Percentiles rank a stretch among this genome's conserved stretches.
These are phyloP conservation scores for Petrolisthes cinctipes DNA, from an alignment of 2,888 invertebrate species.

Conservation along the genomic window DNA sequence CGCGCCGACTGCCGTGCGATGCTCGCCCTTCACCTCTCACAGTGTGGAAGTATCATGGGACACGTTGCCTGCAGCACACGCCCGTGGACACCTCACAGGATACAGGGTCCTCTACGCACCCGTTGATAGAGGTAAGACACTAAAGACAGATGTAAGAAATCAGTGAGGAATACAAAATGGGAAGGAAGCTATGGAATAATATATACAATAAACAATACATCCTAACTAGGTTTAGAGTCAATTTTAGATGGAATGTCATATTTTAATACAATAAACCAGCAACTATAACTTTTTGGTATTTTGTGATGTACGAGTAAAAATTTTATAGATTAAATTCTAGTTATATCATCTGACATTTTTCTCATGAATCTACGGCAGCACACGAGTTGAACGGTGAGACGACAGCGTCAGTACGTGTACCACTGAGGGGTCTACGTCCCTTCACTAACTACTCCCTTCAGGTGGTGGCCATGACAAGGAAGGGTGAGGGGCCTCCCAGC, in stretches of 20 bases:
- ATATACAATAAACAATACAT: no score
- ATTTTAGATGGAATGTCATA: no score
- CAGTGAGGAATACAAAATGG: no score
- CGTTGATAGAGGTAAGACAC: slow-evolving; percentile 38
- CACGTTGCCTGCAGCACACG: slow-evolving; percentile 27
- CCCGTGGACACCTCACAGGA: slow-evolving; percentile 53
- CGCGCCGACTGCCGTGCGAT: slow-evolving; percentile 49
- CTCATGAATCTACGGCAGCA: neutral
- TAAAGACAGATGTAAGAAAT: no score
- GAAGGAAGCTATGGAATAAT: no score
- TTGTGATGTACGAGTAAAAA: no score
- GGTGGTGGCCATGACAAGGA: slow-evolving; percentile 49
- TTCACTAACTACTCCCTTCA: slow-evolving; percentile 61
- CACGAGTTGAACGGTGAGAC: slow-evolving; percentile 49
- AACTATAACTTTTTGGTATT: no score
- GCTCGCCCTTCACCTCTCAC: slow-evolving; percentile 57
- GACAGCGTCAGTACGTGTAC: slow-evolving; percentile 18
- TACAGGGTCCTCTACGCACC: slow-evolving; percentile 53
- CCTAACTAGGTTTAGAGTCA: no score
- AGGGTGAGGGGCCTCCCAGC: slow-evolving; percentile 56
- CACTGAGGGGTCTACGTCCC: slow-evolving; percentile 48
- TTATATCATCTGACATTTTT: no score
- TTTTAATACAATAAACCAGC: no score
- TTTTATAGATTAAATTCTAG: no score
- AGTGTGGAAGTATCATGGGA: slow-evolving; percentile 62